phyloP scores from a whole-genome alignment of 2,888 invertebrate genomes.

The Morpho deidamia region DNA sequence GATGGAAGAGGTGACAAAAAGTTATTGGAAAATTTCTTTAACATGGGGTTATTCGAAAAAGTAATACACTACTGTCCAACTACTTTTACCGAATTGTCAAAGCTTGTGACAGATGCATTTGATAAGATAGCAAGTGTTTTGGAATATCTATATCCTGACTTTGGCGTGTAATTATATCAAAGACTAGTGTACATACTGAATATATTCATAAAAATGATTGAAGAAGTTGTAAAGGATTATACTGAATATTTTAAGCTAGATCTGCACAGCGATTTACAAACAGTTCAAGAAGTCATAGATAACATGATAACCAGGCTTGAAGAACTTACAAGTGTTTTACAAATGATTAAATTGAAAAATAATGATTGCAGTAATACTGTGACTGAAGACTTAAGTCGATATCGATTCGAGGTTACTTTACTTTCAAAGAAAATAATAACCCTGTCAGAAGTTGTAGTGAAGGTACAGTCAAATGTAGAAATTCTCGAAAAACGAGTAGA shows the following conservation, averaged over 20 bases:
- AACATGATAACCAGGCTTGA: slow-evolving; percentile 83
- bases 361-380: slow-evolving; percentile 62
- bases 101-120: slow-evolving; percentile 52
- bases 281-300: slow-evolving; percentile 80
- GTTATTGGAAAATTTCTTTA: slow-evolving; percentile 3
- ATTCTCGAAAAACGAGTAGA: slow-evolving; percentile 78
- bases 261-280: slow-evolving; percentile 74
- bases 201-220: slow-evolving; percentile 59
- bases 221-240: slow-evolving; percentile 74
- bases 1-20: too few species aligned
- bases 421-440: slow-evolving; percentile 76
- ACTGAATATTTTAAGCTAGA: slow-evolving; percentile 75
- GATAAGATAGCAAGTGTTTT: slow-evolving; percentile 54
- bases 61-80: slow-evolving; percentile 46
- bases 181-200: too few species aligned
- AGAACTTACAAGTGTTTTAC: slow-evolving; percentile 80
- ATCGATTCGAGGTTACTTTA: slow-evolving; percentile 68
- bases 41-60: slow-evolving; percentile 59
- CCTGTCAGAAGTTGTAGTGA: slow-evolving; percentile 72
- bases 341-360: slow-evolving; percentile 74
- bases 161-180: slow-evolving; percentile 42
- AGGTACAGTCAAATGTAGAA: slow-evolving; percentile 70
- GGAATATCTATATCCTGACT: slow-evolving; percentile 69
- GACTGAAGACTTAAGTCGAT: slow-evolving; percentile 73
- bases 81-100: slow-evolving; percentile 52